phyloP scores from a whole-genome alignment of 2,113 vertebrate species.

The Cepphus grylle region DNA sequence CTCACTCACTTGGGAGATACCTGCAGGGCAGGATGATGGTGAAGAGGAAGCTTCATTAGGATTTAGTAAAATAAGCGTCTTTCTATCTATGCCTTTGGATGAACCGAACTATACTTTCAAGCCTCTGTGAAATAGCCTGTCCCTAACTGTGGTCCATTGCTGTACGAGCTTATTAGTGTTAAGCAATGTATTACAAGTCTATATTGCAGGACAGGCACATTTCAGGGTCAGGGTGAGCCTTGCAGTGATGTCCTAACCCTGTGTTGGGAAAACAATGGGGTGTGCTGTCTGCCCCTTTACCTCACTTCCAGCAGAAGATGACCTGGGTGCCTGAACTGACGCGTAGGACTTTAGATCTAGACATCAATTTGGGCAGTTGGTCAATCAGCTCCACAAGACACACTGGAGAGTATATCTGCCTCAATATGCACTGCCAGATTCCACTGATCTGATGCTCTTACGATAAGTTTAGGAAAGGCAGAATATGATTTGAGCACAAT shows the following conservation, averaged over 20 bases:
- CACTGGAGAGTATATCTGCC: not conserved
- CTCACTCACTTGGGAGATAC: too few species aligned
- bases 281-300: not conserved
- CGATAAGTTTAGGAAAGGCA: not conserved
- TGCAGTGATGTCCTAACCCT: not conserved
- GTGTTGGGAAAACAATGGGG: not conserved
- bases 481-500: not conserved
- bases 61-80: not conserved
- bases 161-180: not conserved
- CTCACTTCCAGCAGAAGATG: not conserved
- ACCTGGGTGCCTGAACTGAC: not conserved
- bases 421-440: not conserved
- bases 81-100: not conserved
- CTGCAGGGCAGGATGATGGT: not conserved
- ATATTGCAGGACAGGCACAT: not conserved
- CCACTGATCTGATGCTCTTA: not conserved
- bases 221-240: not conserved
- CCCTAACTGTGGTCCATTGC: rapidly evolving
- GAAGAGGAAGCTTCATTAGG: not conserved
- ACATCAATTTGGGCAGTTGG: not conserved
- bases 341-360: not conserved
- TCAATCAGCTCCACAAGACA: not conserved
- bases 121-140: not conserved
- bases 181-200: not conserved
- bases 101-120: not conserved